Evolutionary conservation across 2,888 invertebrate species (phyloP), one percentile per base, ranked within the genome.

Genomic region (Stenotaenia linearis): DNA sequence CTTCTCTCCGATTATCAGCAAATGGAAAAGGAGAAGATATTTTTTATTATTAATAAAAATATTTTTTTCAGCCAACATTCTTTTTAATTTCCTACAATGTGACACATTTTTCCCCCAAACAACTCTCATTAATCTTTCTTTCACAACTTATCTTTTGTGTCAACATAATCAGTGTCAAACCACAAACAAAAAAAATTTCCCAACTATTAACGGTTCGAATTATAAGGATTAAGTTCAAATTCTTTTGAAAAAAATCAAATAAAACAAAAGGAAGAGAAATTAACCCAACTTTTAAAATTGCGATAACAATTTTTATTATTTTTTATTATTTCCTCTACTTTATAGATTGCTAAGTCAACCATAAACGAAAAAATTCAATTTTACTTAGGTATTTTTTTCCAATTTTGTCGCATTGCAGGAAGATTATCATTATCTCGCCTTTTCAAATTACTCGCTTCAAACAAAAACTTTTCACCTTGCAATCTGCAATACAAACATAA

Each of bases 141-240:
- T 61, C 61, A 61, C 61, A 61, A 61, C 25, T 61, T 61, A 61
- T 61, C 61, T 61, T 69, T 69, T 69, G 28, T 69, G 69, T 69
- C 69, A 69, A 69, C 69, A 25, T 69, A 69, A 69, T 69, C 69
- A 69, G 69, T 69, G 69, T 69, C 69, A 69, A 56, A 69, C 25
- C 69, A 28, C 25, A 69, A 69, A 4, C 28, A 28, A 69, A 69
- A 69, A 69, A 69, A 28, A 25, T 12, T 69, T n/a, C 25, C n/a
- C n/a, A 28, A 25, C 23, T 69, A 69, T 69, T 45, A 45, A 45
- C 45, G 45, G 12, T 18, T 45, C 45, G 45, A 18, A 45, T 32
- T 69, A 69, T 1, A 69, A 69, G 28, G 25, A 69, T 69, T 69
- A 69, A 69, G 10, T 28, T 69, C 10, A 6, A 6, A 69, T 9